Evolutionary conservation across 2,113 vertebrate genomes (phyloP).

Genomic region (Pachycephala philippinensis): DNA sequence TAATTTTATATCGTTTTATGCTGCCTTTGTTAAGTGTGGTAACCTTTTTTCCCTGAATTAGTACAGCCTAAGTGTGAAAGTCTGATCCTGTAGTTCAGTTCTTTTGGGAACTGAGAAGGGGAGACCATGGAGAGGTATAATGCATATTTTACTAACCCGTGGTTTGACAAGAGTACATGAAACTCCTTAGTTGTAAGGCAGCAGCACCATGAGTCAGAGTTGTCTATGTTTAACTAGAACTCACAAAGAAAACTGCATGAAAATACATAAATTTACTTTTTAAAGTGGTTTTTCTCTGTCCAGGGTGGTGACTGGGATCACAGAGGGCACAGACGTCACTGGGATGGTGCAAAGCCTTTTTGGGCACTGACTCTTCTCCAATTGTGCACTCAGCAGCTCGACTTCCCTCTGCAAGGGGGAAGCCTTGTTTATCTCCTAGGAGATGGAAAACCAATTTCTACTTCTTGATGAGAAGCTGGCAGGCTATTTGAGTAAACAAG

Average conservation of each 20-base stretch:
- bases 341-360: background rate
- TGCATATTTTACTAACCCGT: background rate
- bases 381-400: background rate
- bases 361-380: rapidly evolving
- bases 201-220: background rate
- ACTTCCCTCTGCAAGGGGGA: constrained; percentile 10
- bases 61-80: background rate
- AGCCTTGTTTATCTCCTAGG: constrained; percentile 56
- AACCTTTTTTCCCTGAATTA: background rate
- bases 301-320: background rate
- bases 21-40: background rate
- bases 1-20: background rate
- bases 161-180: background rate
- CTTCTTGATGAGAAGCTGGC: constrained; percentile 66
- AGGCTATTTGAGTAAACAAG: constrained; percentile 50
- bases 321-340: background rate
- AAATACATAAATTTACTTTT: background rate
- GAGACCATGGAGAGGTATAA: background rate
- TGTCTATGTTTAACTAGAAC: background rate
- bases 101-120: background rate
- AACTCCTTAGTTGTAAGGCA: background rate
- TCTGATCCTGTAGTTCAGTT: background rate
- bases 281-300: background rate
- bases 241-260: background rate
- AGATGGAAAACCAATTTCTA: constrained; percentile 54